Base-by-base conservation (phyloP, 2,113 vertebrate genomes). In the Serilophus lunatus region DNA sequence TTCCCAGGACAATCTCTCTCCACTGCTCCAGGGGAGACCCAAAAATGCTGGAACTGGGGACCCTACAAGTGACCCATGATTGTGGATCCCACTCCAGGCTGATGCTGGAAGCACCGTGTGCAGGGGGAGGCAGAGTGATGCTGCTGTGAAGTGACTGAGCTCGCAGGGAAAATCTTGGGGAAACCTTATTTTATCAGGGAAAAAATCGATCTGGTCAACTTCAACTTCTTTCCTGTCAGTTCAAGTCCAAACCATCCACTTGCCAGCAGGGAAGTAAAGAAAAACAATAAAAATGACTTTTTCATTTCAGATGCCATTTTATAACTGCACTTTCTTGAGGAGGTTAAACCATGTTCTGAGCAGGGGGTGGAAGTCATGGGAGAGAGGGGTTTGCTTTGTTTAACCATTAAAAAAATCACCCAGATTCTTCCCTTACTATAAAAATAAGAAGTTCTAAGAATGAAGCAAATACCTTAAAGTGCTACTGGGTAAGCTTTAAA, bases 401-500 rank as follows among this genome's bases (percentile, higher is more conserved):
- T 83, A 60, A 76, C 38, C 16, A n/a, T 69, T 13, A 53, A 19
- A 15, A 53, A 17, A 22, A 56, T 77, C 54, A 86, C 96, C 97
- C 97, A 98, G 98, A 98, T 98, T 98, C 97, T 98, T 96, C 97
- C 97, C 98, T 98, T 98, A 98, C 97, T 96, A 97, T 97, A 95
- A 96, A 97, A 96, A 70, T 57, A 97, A 97, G 95, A 97, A 97
- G 97, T 95, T 97, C 96, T 86, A 98, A 97, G 97, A 98, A 97
- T 90, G 72, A 97, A 98, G 86, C 97, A 97, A 97, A 97, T 99
- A 99, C 99, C 99, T 99, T 98, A 98, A 98, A 95, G 98, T 98
- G 98, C 98, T 98, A 98, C 98, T 98, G 98, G 98, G 98, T 96
- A 98, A 97, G 98, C 99, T 99, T 99, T 98, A 97, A 97, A 98